Evolutionary conservation across 1,140 invertebrate species (phyloP), one percentile per base, ranked within the genome.

Genomic region (Metaphire vulgaris): DNA sequence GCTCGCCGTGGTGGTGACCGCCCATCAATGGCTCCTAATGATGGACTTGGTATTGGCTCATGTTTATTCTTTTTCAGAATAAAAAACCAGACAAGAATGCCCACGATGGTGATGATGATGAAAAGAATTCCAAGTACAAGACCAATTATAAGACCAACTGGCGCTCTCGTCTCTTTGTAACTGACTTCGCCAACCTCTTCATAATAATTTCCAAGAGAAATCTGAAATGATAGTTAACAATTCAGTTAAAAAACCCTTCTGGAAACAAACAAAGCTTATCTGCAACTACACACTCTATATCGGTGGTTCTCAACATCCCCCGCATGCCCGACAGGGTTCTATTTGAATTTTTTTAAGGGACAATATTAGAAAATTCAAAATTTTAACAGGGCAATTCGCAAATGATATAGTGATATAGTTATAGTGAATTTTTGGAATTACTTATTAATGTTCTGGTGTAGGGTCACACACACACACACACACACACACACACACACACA

Each of bases 71-170:
- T 56, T 21, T 21, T 56, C 41, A 56, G 41, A 21, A 56, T 21
- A 56, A 56, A 56, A 56, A 56, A 82, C 74, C 83, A 82, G 83
- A 78, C 31, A 77, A 79, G 64, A 70, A 74, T 65, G 14, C 69
- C 2, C 66, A 26, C 16, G 33, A 77, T 31, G 75, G 29, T 64
- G 32, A 6, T 0, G 31, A 70, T 34, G 26, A 76, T 41, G 12
- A 73, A 29, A 1, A 1, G 15, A 69, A 33, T 30, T 1, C n/a
- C 64, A 16, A 33, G 15, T 75, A 32, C 29, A 69, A 34, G 26
- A n/a, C 31, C 69, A 29, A 29, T 2, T n/a, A 21, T 30, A 1
- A 56, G 41, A 31, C 69, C 41, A 64, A 75, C 30, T 1, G 0
- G 1, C n/a, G n/a, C n/a, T n/a, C n/a, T n/a, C 41, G 41, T 56